Base-by-base conservation (phyloP, 2,113 vertebrate genomes). In the Daubentonia madagascariensis region DNA sequence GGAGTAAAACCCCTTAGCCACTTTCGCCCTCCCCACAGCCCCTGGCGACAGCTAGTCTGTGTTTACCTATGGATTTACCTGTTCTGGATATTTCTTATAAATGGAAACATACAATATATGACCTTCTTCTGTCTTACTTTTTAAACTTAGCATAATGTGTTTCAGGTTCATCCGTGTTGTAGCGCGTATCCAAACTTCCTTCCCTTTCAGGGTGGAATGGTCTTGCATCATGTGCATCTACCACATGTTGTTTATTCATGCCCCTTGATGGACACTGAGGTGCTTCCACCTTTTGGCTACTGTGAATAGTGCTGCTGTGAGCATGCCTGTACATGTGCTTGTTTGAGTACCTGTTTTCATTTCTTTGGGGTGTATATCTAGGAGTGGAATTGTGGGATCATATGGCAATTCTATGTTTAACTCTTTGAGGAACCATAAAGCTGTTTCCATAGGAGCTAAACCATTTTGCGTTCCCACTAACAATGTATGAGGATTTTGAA, bases 371-470 rank as follows among this genome's bases (percentile, higher is more conserved):
- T 22, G 3, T 32, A 50, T 78, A 80, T 84, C 37, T n/a, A 89
- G 85, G 45, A 45, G 23, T 32, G 30, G 37, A 78, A 90, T 68
- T 43, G 6, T 1, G 1, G 40, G 20, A 6, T 81, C 13, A 17
- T 73, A 20, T 81, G 59, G 28, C 70, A 23, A 85, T 80, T 94
- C 57, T 61, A 6, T 70, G 2, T 91, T 84, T 95, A 78, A 81
- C 37, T 67, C 76, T 91, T 85, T 50, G 84, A 81, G 65, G 40
- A 68, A 23, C 32, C 37, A 37, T 37, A 50, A n/a, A 75, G 40
- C 35, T 65, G 17, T 85, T 91, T 78, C 17, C 57, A 48, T 8
- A 87, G 75, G 2, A 13, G 3, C 32, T 81, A 30, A 91, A 35
- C 22, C 5, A 8, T 78, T 94, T 94, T 83, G 35, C 28, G 23